Percentiles rank a stretch among this genome's conserved stretches.
phyloP scores from a whole-genome alignment of 2,797 vertebrate genomes.

The Spinibarbus caldwelli region DNA sequence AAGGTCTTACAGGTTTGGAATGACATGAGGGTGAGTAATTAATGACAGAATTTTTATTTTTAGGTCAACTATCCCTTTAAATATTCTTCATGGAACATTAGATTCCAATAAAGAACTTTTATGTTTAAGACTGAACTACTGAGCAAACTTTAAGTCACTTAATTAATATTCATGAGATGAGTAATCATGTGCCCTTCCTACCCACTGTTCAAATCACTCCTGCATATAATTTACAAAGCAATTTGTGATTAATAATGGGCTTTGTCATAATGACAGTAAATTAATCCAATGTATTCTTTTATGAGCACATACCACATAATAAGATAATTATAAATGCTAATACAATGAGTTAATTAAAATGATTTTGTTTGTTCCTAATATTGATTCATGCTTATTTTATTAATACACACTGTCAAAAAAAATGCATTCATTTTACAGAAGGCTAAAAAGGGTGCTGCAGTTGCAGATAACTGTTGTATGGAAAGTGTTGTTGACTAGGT shows the following conservation, averaged over 20 bases:
- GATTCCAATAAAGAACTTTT: neutral
- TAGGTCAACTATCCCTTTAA: neutral
- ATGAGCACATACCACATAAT: neutral
- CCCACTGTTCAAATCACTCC: conserved; percentile 3
- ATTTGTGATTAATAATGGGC: neutral
- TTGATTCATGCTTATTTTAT: conserved; percentile 1
- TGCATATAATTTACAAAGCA: neutral
- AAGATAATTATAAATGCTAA: neutral
- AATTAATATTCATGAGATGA: conserved; percentile 11
- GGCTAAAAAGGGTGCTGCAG: neutral
- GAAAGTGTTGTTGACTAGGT: neutral
- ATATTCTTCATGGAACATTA: neutral
- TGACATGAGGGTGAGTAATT: neutral
- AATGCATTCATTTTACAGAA: neutral
- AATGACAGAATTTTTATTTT: neutral
- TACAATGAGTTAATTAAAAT: neutral
- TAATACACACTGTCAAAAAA: neutral
- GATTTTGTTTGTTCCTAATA: neutral
- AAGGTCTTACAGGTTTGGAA: neutral
- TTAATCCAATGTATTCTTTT: neutral
- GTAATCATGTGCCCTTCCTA: neutral
- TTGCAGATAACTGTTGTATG: neutral
- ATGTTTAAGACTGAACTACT: neutral
- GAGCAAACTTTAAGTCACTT: neutral
- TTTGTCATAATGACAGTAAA: conserved; percentile 14